Base-by-base conservation (phyloP, 2,797 vertebrate species). In the Oreochromis mossambicus region DNA sequence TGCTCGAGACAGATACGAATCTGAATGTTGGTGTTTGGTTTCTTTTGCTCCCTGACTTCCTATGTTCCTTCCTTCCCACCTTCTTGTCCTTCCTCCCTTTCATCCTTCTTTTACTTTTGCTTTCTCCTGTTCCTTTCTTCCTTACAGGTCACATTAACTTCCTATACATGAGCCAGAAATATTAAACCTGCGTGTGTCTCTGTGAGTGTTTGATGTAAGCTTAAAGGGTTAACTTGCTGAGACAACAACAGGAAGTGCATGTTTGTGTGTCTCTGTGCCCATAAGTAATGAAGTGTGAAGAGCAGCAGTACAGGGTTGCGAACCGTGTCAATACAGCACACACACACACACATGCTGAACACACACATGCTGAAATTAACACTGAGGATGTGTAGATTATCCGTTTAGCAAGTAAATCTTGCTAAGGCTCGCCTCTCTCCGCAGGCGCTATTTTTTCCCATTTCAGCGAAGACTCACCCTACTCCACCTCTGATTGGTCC, bases 1-100 rank as follows among this genome's bases (percentile, higher is more conserved):
- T 99, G 86, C 38, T 68, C 52, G 5, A 52, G 54, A 87, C 5
- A 82, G 17, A 83, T 15, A 61, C 29, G 8, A 19, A 29, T 48
- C 43, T 14, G 1, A 86, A 41, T 55, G 75, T 80, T 17, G 17
- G 8, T 21, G n/a, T 55, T 51, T 73, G 7, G 10, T 75, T 78
- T 43, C 8, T 55, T 46, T 46, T 5, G 7, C 2, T 77, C 70
- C 41, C 43, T 8, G 19, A 13, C 2, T 41, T 46, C 66, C 12
- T 24, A 26, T 15, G 8, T 68, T 76, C 32, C 79, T 32, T 19
- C 5, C 4, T 5, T 54, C 15, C 15, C 13, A 11, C 14, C 34
- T 17, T 14, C 26, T 15, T 15, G 41, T n/a, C 15, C 14, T 63
- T 13, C 13, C 51, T 48, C 46, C 8, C 14, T 48, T 43, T 15